These are phyloP conservation scores for Protosalanx chinensis DNA, from an alignment of 2,797 vertebrate genomes.

Conservation along the genomic window DNA sequence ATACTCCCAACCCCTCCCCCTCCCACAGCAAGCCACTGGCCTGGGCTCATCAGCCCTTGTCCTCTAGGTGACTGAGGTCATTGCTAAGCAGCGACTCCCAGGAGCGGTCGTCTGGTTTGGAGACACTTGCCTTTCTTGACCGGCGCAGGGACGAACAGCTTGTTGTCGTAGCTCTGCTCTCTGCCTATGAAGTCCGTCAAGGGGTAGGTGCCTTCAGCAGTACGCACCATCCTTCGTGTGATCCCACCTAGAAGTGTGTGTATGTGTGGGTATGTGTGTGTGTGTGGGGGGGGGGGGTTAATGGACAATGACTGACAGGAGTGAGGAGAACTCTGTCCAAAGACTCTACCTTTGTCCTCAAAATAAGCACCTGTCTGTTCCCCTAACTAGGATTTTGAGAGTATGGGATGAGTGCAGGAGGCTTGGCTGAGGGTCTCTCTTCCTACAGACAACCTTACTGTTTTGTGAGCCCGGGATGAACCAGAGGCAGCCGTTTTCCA, in stretches of 20 bases:
- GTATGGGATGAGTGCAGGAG: too few species aligned
- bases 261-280: too few species aligned
- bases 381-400: background rate
- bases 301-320: background rate
- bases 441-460: slow-evolving; percentile 65
- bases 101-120: too few species aligned
- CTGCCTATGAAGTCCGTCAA: slow-evolving; percentile 80
- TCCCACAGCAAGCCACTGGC: too few species aligned
- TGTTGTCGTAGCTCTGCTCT: slow-evolving; percentile 68
- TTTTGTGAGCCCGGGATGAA: slow-evolving; percentile 92
- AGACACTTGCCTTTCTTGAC: slow-evolving; percentile 81
- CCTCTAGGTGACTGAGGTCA: background rate
- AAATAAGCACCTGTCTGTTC: background rate
- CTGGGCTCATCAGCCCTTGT: too few species aligned
- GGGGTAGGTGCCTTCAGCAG: slow-evolving; percentile 66
- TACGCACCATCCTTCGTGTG: slow-evolving; percentile 83
- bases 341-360: background rate
- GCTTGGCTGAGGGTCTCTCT: background rate
- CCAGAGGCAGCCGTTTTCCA: slow-evolving; percentile 90
- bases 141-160: slow-evolving; percentile 78
- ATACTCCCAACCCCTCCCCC: background rate
- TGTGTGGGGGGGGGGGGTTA: background rate
- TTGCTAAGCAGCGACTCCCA: background rate
- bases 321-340: background rate
- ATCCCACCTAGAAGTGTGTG: slow-evolving; percentile 74